A percentile compares a stretch with the other conserved stretches of the same genome.
Conservation (phyloP, 2,888 invertebrate genomes). For the Crocallis elinguaria region DNA sequence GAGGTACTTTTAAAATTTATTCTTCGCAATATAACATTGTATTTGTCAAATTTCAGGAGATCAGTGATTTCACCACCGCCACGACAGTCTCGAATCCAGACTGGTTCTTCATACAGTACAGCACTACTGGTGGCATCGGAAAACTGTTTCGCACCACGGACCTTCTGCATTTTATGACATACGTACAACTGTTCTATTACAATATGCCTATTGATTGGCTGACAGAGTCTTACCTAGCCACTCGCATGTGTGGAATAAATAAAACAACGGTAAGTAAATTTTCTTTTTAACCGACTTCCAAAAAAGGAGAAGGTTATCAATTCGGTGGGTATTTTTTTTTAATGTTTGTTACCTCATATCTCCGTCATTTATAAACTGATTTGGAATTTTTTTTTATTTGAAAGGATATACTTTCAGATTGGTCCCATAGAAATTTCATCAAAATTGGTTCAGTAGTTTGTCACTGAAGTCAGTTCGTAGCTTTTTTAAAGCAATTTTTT, state of each 20-base stretch:
- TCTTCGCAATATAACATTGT: background rate
- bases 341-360: too few species aligned
- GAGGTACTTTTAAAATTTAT: too few species aligned
- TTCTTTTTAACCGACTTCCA: background rate
- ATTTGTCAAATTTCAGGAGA: slow-evolving; percentile 51
- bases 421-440: too few species aligned
- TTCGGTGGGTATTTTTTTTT: too few species aligned
- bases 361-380: too few species aligned
- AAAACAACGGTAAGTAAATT: slow-evolving; percentile 87
- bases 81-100: slow-evolving; percentile 78
- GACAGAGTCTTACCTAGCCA: slow-evolving; percentile 93
- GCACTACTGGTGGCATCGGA: slow-evolving; percentile 97
- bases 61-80: slow-evolving; percentile 54
- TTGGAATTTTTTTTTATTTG: too few species aligned
- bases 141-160: slow-evolving; percentile 96
- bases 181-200: slow-evolving; percentile 97
- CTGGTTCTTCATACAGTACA: slow-evolving; percentile 97
- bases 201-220: slow-evolving; percentile 99
- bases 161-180: slow-evolving; percentile 93
- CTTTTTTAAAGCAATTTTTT: too few species aligned
- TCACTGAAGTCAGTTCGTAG: too few species aligned
- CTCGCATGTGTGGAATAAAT: slow-evolving; percentile 94
- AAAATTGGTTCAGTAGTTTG: too few species aligned
- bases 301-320: too few species aligned
- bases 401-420: too few species aligned